A percentile compares a stretch with the other conserved stretches of the same genome.
Evolutionary conservation across 2,888 invertebrate species (phyloP).

Genomic region (Brenthis hecate): DNA sequence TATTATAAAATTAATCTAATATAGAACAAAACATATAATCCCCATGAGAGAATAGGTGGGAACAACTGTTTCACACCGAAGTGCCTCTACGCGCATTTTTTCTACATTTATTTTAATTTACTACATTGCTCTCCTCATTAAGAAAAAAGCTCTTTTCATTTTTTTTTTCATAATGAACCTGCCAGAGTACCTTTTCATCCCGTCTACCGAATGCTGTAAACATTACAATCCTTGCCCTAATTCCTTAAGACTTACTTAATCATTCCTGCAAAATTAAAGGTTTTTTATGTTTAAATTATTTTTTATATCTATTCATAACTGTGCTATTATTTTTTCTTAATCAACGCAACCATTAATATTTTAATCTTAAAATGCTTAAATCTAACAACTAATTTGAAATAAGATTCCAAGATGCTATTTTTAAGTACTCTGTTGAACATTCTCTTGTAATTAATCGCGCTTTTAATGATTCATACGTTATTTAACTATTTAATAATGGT

Average conservation of each 20-base stretch:
- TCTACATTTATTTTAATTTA: conserved; percentile 16
- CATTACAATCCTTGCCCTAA: conserved; percentile 14
- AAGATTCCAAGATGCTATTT: too few species aligned
- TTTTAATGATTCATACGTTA: too few species aligned
- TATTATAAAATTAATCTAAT: background rate
- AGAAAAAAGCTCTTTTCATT: conserved; percentile 19
- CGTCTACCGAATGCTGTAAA: conserved; percentile 15
- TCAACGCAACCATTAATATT: too few species aligned
- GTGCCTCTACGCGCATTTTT: conserved; percentile 12
- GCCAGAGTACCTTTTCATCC: conserved; percentile 16
- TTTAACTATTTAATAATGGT: too few species aligned
- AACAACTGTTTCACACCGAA: conserved; percentile 3
- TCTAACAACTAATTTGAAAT: too few species aligned
- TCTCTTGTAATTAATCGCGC: too few species aligned
- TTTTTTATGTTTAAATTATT: conserved; percentile 5
- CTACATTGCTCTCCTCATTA: conserved; percentile 14
- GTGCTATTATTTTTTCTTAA: too few species aligned
- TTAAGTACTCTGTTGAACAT: too few species aligned
- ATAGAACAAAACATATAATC: conserved; percentile 3
- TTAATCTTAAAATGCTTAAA: too few species aligned
- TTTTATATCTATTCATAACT: background rate
- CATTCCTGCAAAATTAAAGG: conserved; percentile 1
- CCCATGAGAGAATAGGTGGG: background rate
- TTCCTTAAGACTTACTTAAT: conserved; percentile 14
- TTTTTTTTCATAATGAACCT: conserved; percentile 17